A percentile compares a stretch with the other conserved stretches of the same genome.
These are phyloP conservation scores for Myanophis thanlyinensis DNA, from an alignment of 2,113 vertebrate genomes.

Conservation along the genomic window DNA sequence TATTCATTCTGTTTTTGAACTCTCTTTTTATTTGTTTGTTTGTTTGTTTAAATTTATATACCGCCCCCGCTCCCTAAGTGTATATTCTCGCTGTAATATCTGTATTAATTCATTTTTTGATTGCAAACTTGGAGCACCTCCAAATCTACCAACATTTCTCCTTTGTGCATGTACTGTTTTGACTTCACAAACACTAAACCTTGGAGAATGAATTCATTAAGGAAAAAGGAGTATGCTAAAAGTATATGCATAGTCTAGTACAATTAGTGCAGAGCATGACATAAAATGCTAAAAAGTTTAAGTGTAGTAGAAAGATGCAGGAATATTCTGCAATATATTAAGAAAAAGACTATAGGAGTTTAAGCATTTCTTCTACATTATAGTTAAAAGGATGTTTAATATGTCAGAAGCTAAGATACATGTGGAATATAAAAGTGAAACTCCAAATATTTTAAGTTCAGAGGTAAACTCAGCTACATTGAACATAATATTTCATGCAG, in stretches of 20 bases:
- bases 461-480: background rate
- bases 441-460: background rate
- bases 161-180: background rate
- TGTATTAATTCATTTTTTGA: background rate
- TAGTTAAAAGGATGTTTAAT: background rate
- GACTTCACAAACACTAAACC: background rate
- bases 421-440: background rate
- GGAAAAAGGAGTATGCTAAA: background rate
- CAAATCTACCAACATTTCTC: background rate
- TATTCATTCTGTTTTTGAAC: background rate
- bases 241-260: background rate
- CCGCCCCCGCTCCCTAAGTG: no score
- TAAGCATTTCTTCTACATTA: background rate
- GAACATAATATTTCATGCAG: background rate
- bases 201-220: background rate
- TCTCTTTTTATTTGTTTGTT: background rate
- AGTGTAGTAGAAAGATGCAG: background rate
- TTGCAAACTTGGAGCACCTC: background rate
- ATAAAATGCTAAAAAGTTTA: background rate
- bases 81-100: background rate
- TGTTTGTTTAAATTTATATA: no score
- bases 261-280: background rate
- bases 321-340: background rate
- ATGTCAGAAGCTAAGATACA: background rate
- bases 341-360: background rate